Evolutionary conservation across 2,797 vertebrate species (phyloP).

Genomic region (Gambelia wislizenii): DNA sequence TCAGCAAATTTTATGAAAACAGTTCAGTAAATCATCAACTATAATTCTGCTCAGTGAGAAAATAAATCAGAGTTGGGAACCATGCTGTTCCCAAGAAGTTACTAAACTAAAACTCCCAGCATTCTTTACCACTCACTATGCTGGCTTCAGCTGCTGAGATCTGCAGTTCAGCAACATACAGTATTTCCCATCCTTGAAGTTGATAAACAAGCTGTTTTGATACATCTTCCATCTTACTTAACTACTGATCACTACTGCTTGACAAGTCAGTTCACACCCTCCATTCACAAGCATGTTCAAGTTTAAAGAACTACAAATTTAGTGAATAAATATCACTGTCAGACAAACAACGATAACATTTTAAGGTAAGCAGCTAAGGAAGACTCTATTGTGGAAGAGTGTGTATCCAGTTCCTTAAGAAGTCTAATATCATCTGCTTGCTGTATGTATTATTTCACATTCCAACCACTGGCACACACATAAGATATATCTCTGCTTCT

Average conservation of each 20-base stretch:
- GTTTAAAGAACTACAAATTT: slow-evolving; percentile 20
- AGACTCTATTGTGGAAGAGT: background rate
- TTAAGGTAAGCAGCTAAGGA: background rate
- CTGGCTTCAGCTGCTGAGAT: no score
- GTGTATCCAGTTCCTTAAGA: background rate
- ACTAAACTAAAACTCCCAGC: no score
- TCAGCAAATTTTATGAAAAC: background rate
- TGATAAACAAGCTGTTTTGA: background rate
- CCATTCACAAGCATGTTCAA: background rate
- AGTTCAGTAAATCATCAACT: background rate
- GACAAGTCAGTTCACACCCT: background rate
- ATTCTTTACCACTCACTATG: no score
- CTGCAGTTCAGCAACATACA: no score
- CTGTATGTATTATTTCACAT: background rate
- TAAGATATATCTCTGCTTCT: background rate
- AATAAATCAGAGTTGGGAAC: background rate
- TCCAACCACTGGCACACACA: background rate
- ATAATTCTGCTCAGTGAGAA: background rate
- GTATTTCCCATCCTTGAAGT: no score
- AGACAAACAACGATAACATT: background rate
- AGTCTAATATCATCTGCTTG: no score
- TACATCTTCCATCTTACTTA: background rate
- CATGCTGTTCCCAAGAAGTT: no score
- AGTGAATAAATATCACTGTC: background rate
- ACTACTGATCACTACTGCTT: background rate